Base-by-base conservation (phyloP, 2,113 vertebrate genomes). In the Dascyllus trimaculatus region DNA sequence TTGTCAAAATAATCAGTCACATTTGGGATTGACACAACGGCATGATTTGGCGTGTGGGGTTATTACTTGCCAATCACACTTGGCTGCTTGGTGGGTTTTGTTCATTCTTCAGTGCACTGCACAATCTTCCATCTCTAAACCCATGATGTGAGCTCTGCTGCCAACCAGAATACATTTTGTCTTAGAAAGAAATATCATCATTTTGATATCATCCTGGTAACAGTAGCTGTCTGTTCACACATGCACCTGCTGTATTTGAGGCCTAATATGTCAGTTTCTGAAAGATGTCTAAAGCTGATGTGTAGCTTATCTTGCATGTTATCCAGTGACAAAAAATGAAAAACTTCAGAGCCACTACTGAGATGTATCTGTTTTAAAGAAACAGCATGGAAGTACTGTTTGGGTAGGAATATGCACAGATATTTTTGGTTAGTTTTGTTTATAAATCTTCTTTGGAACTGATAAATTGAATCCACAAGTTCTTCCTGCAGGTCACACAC, bases 1-100 rank as follows among this genome's bases (percentile, higher is more conserved):
- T 75, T 80, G 83, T 89, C 79, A 85, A 79, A 86, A 78, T 80
- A 89, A 86, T 88, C 79, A 81, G 60, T 82, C 71, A 72, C 32
- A 68, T 85, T 73, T 75, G 53, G 46, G 67, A 78, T 64, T 75
- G 82, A 85, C 81, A 80, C 54, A 56, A 58, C 57, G 24, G 40
- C 65, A 58, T 71, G 62, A 64, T 75, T 82, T 82, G 58, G 48
- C 61, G 66, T 11, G 21, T 75, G 74, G 38, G 59, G 69, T 85
- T 80, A 88, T 85, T 86, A 82, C 74, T 75, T 85, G 78, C 72
- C 78, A 78, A 80, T 87, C 84, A 84, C 76, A 82, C 63, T 51
- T 29, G 54, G 71, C 59, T 84, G 38, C 53, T 66, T 58, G 35
- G 69, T 67, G 59, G 49, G 38, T 81, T 71, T 64, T 48, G 56